Evolutionary conservation across 2,113 vertebrate genomes (phyloP), one percentile per base, ranked within the genome.

Genomic region (Phainopepla nitens): DNA sequence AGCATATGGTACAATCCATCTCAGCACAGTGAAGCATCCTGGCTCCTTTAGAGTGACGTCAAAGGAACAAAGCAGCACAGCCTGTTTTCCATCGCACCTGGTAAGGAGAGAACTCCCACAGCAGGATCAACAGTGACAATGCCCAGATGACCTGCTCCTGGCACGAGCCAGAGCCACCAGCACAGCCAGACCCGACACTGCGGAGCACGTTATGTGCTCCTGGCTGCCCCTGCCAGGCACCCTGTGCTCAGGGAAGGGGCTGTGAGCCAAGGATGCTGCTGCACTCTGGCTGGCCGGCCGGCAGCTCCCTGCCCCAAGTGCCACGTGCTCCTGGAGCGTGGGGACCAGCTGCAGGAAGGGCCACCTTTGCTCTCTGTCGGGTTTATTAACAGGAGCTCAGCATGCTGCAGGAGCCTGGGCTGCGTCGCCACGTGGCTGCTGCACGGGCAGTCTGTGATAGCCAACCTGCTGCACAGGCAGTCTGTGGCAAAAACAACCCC

Each of bases 121-220:
- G 66, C 49, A 71, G 35, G 36, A 44, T 25, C 56, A 31, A 3
- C 4, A 7, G 49, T 8, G 47, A 42, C 1, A 18, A 23, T 15
- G 23, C 13, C 65, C 69, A 64, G 54, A 42, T 0, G 17, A 51
- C 33, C 53, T 22, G 65, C 3, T 1, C 6, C 56, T 62, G 69
- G 50, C 64, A 61, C 0, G 10, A 66, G n/a, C 10, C 62, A 36
- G 41, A 81, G 58, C 15, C 29, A 29, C 3, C 28, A 27, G 61
- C 0, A 0, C 0, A 3, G 69, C 29, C 75, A 53, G 69, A 58
- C 3, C 14, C 0, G 0, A 57, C 6, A 6, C 0, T 1, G 4
- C 49, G 25, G 51, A n/a, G 53, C 66, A 49, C 42, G 56, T 16
- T 3, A 17, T 0, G 0, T 2, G 1, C 69, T 42, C 35, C 51